A percentile compares a stretch with the other conserved stretches of the same genome.
These are phyloP conservation scores for Eretmodus cyanostictus DNA, from an alignment of 2,113 vertebrate genomes.

Conservation along the genomic window DNA sequence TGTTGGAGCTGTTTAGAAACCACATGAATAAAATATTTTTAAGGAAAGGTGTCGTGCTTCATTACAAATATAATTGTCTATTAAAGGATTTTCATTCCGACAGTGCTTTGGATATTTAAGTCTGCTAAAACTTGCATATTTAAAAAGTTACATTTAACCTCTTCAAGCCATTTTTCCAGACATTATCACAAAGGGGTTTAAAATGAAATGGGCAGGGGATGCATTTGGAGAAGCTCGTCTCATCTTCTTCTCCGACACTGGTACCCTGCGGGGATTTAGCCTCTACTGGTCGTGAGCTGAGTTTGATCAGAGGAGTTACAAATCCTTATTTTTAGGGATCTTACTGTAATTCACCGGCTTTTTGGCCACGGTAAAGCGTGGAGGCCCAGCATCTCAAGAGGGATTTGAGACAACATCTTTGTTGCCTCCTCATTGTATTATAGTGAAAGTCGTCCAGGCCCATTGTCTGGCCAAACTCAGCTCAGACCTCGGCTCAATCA, in stretches of 20 bases:
- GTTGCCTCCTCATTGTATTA: constrained; percentile 60
- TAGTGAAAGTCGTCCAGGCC: constrained; percentile 60
- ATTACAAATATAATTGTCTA: neutral
- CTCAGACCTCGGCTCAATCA: constrained; percentile 67
- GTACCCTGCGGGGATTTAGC: constrained; percentile 48
- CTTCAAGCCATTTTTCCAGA: neutral
- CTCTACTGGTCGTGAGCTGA: constrained; percentile 49
- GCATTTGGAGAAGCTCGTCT: constrained; percentile 18
- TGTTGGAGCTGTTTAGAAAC: constrained; percentile 6
- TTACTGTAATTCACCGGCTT: constrained; percentile 65
- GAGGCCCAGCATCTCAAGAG: constrained; percentile 58
- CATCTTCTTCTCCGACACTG: neutral
- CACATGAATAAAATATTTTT: constrained; percentile 34
- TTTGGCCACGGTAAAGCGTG: constrained; percentile 12
- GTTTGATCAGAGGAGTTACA: constrained; percentile 68
- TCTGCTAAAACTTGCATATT: neutral
- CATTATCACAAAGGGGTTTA: constrained; percentile 3
- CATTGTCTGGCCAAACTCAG: constrained; percentile 65
- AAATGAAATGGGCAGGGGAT: neutral
- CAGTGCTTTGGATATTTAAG: neutral
- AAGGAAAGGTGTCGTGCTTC: constrained; percentile 1
- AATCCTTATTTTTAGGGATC: constrained; percentile 61
- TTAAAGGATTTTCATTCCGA: neutral
- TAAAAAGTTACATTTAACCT: neutral
- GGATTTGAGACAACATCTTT: constrained; percentile 74